Conservation (phyloP, 2,888 invertebrate species). For the Limnephilus auricula region DNA sequence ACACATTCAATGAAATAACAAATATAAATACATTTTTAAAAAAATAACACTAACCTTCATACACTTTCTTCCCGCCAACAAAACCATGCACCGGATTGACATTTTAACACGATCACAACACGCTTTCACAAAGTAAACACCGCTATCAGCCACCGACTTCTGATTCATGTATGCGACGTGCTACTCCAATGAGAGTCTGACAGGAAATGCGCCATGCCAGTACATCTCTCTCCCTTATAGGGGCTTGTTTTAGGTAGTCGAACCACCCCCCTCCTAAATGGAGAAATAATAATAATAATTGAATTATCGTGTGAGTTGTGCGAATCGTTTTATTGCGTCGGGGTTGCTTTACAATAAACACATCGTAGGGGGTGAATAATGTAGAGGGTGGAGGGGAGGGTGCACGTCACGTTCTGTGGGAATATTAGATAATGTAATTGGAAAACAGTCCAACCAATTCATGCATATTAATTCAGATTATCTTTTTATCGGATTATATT, state of each 20-base stretch:
- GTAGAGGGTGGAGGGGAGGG: not conserved
- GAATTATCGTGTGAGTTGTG: slow-evolving; percentile 59
- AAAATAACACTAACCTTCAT: slow-evolving; percentile 46
- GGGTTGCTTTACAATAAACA: slow-evolving; percentile 56
- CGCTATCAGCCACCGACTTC: not conserved
- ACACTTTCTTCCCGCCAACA: slow-evolving; percentile 53
- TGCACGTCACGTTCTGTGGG: slow-evolving; percentile 26
- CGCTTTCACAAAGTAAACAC: not conserved
- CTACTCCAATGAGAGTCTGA: slow-evolving; percentile 52
- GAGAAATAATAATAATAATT: slow-evolving; percentile 63
- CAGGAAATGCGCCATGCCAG: slow-evolving; percentile 57
- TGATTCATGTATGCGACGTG: slow-evolving; percentile 33
- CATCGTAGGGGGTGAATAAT: not conserved
- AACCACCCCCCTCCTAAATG: slow-evolving; percentile 45
- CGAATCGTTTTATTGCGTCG: slow-evolving; percentile 53
- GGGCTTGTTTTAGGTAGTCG: not conserved
- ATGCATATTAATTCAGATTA: not conserved
- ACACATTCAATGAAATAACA: not conserved
- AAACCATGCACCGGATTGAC: slow-evolving; percentile 38
- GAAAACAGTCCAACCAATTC: slow-evolving; percentile 11
- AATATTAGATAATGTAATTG: slow-evolving; percentile 53
- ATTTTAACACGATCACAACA: slow-evolving; percentile 31
- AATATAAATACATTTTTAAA: not conserved
- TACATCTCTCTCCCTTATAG: slow-evolving; percentile 43
- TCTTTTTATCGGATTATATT: not conserved